phyloP scores from a whole-genome alignment of 2,797 vertebrate species.

The Acrossocheilus wenchowensis region DNA sequence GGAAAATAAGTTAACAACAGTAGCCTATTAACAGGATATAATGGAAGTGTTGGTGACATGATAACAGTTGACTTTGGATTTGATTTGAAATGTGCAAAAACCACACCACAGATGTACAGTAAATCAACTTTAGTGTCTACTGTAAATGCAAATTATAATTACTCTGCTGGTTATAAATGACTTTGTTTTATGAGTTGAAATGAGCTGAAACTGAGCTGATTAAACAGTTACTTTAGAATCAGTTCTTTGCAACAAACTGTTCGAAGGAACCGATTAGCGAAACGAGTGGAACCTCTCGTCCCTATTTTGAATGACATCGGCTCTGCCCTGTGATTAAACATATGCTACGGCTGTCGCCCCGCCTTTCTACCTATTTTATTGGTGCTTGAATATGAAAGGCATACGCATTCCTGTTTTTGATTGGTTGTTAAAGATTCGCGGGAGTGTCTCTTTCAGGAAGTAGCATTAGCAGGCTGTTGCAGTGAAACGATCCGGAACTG shows the following conservation, averaged over 20 bases:
- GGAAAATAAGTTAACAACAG: no score
- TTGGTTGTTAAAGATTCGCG: constrained; percentile 62
- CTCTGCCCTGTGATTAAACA: constrained; percentile 24
- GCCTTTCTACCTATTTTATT: constrained; percentile 58
- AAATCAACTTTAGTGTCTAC: no score
- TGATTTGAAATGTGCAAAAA: no score
- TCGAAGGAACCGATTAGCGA: background rate
- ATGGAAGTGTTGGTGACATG: no score
- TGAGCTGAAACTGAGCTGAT: no score
- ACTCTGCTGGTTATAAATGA: no score
- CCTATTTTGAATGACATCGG: constrained; percentile 50
- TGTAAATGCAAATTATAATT: no score
- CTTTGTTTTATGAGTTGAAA: no score
- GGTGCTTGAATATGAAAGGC: constrained; percentile 45
- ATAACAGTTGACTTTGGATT: no score
- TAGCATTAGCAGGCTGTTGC: background rate
- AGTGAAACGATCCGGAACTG: constrained; percentile 1
- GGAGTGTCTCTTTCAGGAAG: constrained; percentile 67
- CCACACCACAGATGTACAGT: no score
- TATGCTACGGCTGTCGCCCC: constrained; percentile 1
- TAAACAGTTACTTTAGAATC: background rate
- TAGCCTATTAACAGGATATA: no score
- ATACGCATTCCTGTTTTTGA: constrained; percentile 3
- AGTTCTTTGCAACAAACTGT: background rate
- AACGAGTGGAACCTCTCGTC: constrained; percentile 2